These are phyloP conservation scores for Drosophila pseudoobscura DNA, from an alignment of 1,140 invertebrate genomes.

Conservation along the genomic window DNA sequence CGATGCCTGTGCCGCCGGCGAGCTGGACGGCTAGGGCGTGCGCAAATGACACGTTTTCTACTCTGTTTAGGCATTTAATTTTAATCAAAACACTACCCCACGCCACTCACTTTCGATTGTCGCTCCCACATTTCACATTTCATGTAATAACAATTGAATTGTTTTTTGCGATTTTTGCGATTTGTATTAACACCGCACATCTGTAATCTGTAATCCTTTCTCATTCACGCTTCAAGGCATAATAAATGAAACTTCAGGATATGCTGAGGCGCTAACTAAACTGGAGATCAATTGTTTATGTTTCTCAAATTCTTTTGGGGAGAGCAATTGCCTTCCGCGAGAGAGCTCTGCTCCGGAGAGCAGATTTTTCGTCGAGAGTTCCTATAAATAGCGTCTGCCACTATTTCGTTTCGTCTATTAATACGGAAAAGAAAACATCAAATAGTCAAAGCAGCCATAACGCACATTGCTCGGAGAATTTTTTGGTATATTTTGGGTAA, in stretches of 20 bases:
- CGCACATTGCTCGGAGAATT: constrained; percentile 47
- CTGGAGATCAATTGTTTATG: constrained; percentile 39
- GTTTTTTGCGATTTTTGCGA: constrained; percentile 72
- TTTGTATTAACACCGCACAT: constrained; percentile 74
- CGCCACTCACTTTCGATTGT: constrained; percentile 54
- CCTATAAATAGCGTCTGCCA: constrained; percentile 76
- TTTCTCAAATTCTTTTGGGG: constrained; percentile 13
- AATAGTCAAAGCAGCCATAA: constrained; percentile 20
- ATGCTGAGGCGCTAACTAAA: constrained; percentile 68
- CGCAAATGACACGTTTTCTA: constrained; percentile 24
- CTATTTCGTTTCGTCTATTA: constrained; percentile 61
- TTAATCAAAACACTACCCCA: constrained; percentile 47
- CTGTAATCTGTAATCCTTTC: constrained; percentile 43
- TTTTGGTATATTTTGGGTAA: constrained; percentile 32
- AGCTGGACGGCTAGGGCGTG: constrained; percentile 84
- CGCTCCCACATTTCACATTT: constrained; percentile 40
- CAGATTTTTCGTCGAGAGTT: neutral
- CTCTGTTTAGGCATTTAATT: constrained; percentile 77
- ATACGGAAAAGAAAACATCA: constrained; percentile 63
- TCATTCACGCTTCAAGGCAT: constrained; percentile 65
- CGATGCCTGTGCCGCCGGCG: constrained; percentile 91
- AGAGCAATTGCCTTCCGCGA: constrained; percentile 11
- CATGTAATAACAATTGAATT: constrained; percentile 77
- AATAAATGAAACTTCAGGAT: constrained; percentile 69
- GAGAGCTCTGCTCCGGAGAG: constrained; percentile 28